These are phyloP conservation scores for Lamellibrachia columna DNA, from an alignment of 2,888 invertebrate species.

Conservation along the genomic window DNA sequence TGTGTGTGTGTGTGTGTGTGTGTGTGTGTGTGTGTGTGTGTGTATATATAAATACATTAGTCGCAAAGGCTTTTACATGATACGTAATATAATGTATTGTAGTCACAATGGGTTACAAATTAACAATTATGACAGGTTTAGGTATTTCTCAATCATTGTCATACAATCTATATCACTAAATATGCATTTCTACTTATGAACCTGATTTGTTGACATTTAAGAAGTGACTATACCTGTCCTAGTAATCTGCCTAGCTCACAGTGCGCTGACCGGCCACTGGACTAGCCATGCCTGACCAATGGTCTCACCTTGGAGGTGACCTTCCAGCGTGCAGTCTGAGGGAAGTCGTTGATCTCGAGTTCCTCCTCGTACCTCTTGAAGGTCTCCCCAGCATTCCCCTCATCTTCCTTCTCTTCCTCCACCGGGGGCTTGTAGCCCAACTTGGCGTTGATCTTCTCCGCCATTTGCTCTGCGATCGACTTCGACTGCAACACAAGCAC, in stretches of 20 bases:
- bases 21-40: too few species aligned
- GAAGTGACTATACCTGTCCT: not conserved
- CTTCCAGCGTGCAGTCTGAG: slow-evolving; percentile 97
- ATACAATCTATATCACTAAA: too few species aligned
- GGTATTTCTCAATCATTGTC: too few species aligned
- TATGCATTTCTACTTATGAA: too few species aligned
- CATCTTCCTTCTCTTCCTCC: slow-evolving; percentile 69
- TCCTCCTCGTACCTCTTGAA: slow-evolving; percentile 90
- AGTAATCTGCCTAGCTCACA: not conserved
- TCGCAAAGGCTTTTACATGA: too few species aligned
- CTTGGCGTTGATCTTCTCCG: slow-evolving; percentile 95
- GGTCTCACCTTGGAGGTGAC: slow-evolving; percentile 87
- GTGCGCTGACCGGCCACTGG: not conserved
- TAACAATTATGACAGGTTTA: too few species aligned
- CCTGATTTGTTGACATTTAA: too few species aligned
- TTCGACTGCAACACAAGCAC: slow-evolving; percentile 69
- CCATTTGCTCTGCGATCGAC: slow-evolving; percentile 95
- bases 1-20: too few species aligned
- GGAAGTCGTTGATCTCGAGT: slow-evolving; percentile 99
- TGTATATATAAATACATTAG: too few species aligned
- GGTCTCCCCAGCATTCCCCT: slow-evolving; percentile 49
- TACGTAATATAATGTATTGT: too few species aligned
- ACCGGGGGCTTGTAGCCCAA: slow-evolving; percentile 89
- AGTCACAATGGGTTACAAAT: too few species aligned
- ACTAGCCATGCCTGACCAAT: not conserved